Base-by-base conservation (phyloP, 53 echinoderm and acorn worm species). In the Luidia sarsii region DNA sequence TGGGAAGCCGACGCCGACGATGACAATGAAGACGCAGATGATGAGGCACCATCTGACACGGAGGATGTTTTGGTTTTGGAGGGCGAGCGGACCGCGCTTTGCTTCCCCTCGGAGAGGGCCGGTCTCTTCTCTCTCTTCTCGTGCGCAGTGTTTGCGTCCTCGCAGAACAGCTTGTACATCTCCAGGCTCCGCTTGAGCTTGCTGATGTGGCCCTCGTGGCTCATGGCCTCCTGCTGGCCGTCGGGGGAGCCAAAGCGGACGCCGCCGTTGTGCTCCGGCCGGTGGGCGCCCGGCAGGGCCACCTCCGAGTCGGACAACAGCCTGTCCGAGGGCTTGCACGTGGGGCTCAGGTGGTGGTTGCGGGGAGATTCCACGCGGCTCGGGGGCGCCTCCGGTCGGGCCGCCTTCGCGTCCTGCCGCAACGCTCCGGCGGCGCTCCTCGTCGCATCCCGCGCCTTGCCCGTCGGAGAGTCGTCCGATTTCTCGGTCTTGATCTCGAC, bases 111-210 rank as follows among this genome's bases (percentile, higher is more conserved):
- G 4, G 63, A 19, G 3, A 29, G 43, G 4, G 28, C 8, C 7
- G 53, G 84, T 33, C 72, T 62, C 31, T 30, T 64, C 8, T 52
- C 84, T 33, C 72, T 62, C 31, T 30, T 64, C 8, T 52, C 84
- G 22, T 30, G 71, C 1, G 49, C 25, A 1, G 83, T 7, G 2
- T 46, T 14, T 6, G 63, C 37, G 5, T 21, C 48, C 4, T 55
- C 33, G 13, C 55, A 61, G 61, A 59, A 77, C 77, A 77, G 59
- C 48, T 77, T 77, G 46, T 77, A 77, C 77, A 77, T 77, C 31
- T 77, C 77, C 7, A 77, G 77, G 55, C 60, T 60, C 33, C 61
- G 28, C 77, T 77, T 61, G 9, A 77, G 77, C 43, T 46, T 39
- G 48, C 33, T 77, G 14, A 77, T 59, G 23, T 57, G 77, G 4